Percentiles rank a stretch among this genome's conserved stretches.
These are phyloP conservation scores for Anthopleura xanthogrammica DNA, from an alignment of 92 coral and sea anemone species.

Conservation along the genomic window DNA sequence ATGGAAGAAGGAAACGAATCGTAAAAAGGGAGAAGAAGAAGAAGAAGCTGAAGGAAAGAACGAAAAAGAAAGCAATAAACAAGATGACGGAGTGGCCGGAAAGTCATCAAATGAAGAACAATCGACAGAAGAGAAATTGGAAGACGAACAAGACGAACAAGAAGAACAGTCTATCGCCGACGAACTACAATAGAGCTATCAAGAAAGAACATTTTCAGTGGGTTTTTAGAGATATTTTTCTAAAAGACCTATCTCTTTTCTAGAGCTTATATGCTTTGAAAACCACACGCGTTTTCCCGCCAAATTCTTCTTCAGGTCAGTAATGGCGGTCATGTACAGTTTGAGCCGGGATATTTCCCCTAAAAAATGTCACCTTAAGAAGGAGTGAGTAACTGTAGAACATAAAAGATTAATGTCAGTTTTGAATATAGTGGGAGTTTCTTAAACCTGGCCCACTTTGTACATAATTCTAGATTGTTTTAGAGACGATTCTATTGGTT, in stretches of 20 bases:
- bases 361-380: background rate
- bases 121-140: background rate
- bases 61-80: slow-evolving; percentile 11
- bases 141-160: slow-evolving; percentile 8
- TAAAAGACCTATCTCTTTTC: slow-evolving; percentile 1
- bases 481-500: background rate
- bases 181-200: background rate
- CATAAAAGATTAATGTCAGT: background rate
- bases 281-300: slow-evolving; percentile 8
- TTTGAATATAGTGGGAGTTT: background rate
- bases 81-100: background rate
- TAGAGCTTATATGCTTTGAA: background rate
- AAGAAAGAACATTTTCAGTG: background rate
- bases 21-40: slow-evolving; percentile 27
- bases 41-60: slow-evolving; percentile 19
- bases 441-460: background rate
- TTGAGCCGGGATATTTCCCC: background rate
- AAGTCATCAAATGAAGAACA: slow-evolving; percentile 10
- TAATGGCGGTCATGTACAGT: background rate
- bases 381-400: background rate
- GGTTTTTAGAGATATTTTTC: background rate
- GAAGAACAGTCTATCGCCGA: background rate
- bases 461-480: background rate
- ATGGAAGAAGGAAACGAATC: slow-evolving; percentile 67
- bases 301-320: background rate